phyloP scores from a whole-genome alignment of 2,888 invertebrate species.

The Iphiclides podalirius region DNA sequence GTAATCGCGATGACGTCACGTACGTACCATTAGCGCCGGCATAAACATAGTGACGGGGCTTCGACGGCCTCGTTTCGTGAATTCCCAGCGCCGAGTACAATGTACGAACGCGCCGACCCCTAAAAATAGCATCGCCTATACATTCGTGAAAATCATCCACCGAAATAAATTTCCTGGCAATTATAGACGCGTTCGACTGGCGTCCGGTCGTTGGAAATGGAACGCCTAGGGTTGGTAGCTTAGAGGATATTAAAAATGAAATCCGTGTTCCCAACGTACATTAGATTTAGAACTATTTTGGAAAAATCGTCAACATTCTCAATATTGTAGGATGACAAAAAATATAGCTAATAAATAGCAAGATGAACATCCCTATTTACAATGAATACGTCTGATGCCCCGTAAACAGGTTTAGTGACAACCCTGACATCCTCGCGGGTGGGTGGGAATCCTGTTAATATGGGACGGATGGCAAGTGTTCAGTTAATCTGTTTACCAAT shows the following conservation, averaged over 20 bases:
- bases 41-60: slow-evolving; percentile 48
- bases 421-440: slow-evolving; percentile 17
- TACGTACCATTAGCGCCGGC: slow-evolving; percentile 37
- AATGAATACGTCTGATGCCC: no score
- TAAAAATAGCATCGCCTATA: slow-evolving; percentile 50
- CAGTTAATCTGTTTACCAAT: slow-evolving; percentile 13
- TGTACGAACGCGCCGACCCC: slow-evolving; percentile 43
- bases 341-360: no score
- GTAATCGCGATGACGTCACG: slow-evolving; percentile 13
- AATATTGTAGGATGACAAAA: no score
- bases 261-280: background rate
- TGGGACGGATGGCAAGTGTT: slow-evolving; percentile 9
- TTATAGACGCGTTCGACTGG: slow-evolving; percentile 44
- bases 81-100: slow-evolving; percentile 35
- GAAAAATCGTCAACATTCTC: no score
- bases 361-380: no score
- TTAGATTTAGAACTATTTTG: no score
- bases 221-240: slow-evolving; percentile 31
- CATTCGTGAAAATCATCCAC: slow-evolving; percentile 35
- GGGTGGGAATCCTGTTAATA: slow-evolving; percentile 23
- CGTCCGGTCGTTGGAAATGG: slow-evolving; percentile 55
- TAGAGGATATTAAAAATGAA: background rate
- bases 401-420: no score
- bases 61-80: slow-evolving; percentile 52
- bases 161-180: slow-evolving; percentile 48